Evolutionary conservation across 2,797 vertebrate genomes (phyloP), one percentile per base, ranked within the genome.

Genomic region (Gila robusta): DNA sequence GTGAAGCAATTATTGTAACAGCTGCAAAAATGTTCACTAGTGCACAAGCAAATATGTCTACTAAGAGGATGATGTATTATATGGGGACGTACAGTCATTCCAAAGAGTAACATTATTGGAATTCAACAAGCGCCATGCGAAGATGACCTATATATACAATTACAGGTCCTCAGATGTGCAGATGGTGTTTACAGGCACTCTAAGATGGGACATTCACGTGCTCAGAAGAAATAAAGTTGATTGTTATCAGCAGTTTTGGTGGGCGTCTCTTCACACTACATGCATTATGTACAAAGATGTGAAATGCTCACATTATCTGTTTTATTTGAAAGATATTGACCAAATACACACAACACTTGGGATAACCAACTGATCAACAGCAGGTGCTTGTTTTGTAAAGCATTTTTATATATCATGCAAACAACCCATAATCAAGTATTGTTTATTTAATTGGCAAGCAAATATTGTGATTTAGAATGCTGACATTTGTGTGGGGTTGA

Each of bases 131-230:
- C 90, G 93, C 92, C 91, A 92, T 93, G 91, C 66, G 66, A 93
- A 91, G 91, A 92, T 93, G 94, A 93, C 94, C 93, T 92, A 93
- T 92, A 95, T 94, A 94, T 92, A 92, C 90, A 88, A 88, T 73
- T 72, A 9, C 54, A 59, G n/a, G 70, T 72, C 66, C 56, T 66
- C 62, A 80, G 54, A 81, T 56, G 32, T 89, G 35, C 67, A 89
- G 87, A 93, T 92, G 91, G 93, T 94, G 92, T 92, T 94, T 93
- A 95, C 92, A 94, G 89, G 90, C 88, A 87, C 87, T 49, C 5
- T 84, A 89, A 88, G 92, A 94, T 92, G 89, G 86, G 87, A 90
- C 83, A 89, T 91, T 88, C 85, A 88, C 35, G 73, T 85, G 89
- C 91, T 94, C 92, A 86, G 21, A 91, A 93, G 89, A 93, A 92